Base-by-base conservation (phyloP, 1,140 invertebrate genomes). In the Anoplolepis gracilipes region DNA sequence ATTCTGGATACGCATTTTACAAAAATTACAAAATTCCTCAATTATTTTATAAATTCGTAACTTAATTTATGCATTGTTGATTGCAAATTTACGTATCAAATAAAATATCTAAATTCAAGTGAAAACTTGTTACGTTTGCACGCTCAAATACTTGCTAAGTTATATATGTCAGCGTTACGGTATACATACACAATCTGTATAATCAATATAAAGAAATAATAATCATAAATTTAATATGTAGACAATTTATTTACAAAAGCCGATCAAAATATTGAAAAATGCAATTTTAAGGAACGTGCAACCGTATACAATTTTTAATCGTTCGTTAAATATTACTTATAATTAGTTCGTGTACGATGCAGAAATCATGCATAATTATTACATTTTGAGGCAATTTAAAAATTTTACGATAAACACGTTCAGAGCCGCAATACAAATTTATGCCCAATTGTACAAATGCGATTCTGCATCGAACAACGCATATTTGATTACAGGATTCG, bases 391-490 rank as follows among this genome's bases (percentile, higher is more conserved):
- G 8, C 6, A 19, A 79, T 55, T 39, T 49, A 13, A 42, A 22
- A 61, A 76, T 46, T 59, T 82, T 10, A 16, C 33, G 22, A 57
- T 33, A 57, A 72, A 72, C 25, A 59, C 42, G 59, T 25, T 70
- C 49, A 36, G 25, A 30, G 19, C 46, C 46, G 25, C 10, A 25
- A 59, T 55, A 61, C 25, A 49, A 39, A 65, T 64, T n/a, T 39
- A 13, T 28, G n/a, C 16, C 6, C 28, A 49, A 49, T 49, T 49
- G 46, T 10, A n/a, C 11, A 85, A 57, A 53, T 62, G 19, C 19
- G 33, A 61, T 77, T 69, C 62, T 55, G 87, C 77, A 85, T 88
- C 82, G 61, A 77, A 82, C 87, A 69, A 88, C 76, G 82, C 42
- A 39, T 69, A 53, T 59, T 49, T 78, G 49, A 76, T 88, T 78